Evolutionary conservation across 2,888 invertebrate species (phyloP).

Genomic region (Zele albiditarsus): DNA sequence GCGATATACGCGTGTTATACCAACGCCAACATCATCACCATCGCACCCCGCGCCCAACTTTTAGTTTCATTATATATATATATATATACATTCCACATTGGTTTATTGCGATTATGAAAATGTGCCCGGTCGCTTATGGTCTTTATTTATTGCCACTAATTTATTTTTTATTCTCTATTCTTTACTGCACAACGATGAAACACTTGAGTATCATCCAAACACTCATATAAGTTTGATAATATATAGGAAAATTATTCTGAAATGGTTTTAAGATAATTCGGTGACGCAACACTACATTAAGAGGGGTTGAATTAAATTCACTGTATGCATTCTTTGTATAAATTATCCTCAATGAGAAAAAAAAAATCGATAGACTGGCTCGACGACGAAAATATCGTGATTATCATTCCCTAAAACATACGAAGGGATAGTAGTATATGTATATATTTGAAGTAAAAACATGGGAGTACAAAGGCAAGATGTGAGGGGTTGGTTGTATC

Average conservation of each 20-base stretch:
- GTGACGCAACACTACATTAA: too few species aligned
- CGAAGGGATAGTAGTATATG: background rate
- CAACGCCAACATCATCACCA: background rate
- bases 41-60: slow-evolving; percentile 14
- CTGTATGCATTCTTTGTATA: background rate
- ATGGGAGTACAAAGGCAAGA: background rate
- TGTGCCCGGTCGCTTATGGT: slow-evolving; percentile 27
- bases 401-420: background rate
- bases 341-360: background rate
- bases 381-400: background rate
- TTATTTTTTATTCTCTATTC: slow-evolving; percentile 21
- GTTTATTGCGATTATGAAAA: slow-evolving; percentile 42
- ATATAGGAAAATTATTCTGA: background rate
- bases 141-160: slow-evolving; percentile 17
- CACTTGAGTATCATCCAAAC: slow-evolving; percentile 21
- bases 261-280: background rate
- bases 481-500: background rate
- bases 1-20: slow-evolving; percentile 1
- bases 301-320: too few species aligned
- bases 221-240: background rate
- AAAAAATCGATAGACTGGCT: background rate
- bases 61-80: slow-evolving; percentile 7
- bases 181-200: background rate
- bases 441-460: background rate
- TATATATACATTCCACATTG: slow-evolving; percentile 9